phyloP scores from a whole-genome alignment of 2,888 invertebrate genomes.

The Tupiocoris notatus region DNA sequence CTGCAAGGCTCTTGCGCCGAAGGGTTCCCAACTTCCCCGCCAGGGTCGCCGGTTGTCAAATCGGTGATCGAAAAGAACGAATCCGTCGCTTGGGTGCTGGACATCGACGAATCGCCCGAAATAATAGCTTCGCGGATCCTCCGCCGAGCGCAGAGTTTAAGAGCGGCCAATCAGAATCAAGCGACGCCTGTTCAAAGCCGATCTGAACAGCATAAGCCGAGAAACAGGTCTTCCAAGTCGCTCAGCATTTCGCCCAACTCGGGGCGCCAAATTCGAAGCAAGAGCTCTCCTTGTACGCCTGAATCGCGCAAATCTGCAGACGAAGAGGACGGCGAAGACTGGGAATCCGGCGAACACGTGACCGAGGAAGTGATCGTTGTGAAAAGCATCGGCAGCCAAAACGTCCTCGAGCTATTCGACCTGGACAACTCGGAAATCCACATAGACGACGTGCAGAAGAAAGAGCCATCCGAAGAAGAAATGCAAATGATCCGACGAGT shows the following conservation, averaged over 20 bases:
- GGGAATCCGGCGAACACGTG: conserved; percentile 43
- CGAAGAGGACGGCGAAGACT: conserved; percentile 12
- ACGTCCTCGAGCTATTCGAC: conserved; percentile 47
- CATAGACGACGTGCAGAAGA: conserved; percentile 45
- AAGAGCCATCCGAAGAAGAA: conserved; percentile 45
- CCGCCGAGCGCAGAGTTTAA: conserved; percentile 58
- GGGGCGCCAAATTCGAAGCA: conserved; percentile 3
- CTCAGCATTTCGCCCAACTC: conserved; percentile 31
- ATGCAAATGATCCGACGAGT: conserved; percentile 48
- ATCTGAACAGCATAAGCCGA: conserved; percentile 23
- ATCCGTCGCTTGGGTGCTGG: conserved; percentile 82
- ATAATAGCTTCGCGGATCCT: conserved; percentile 70
- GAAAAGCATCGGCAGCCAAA: conserved; percentile 47
- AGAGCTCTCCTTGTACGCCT: conserved; percentile 42
- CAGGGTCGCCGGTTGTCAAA: conserved; percentile 73
- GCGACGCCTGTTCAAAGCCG: conserved; percentile 14
- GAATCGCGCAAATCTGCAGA: conserved; percentile 36
- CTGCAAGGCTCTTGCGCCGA: conserved; percentile 1
- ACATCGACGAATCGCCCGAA: conserved; percentile 72
- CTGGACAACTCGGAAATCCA: conserved; percentile 47
- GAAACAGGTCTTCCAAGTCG: conserved; percentile 34
- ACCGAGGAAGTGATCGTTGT: conserved; percentile 49
- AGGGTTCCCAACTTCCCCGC: conserved; percentile 56
- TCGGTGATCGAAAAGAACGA: conserved; percentile 82
- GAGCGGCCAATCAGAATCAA: conserved; percentile 28